Evolutionary conservation across 2,797 vertebrate species (phyloP).

Genomic region (Kryptopterus vitreolus): DNA sequence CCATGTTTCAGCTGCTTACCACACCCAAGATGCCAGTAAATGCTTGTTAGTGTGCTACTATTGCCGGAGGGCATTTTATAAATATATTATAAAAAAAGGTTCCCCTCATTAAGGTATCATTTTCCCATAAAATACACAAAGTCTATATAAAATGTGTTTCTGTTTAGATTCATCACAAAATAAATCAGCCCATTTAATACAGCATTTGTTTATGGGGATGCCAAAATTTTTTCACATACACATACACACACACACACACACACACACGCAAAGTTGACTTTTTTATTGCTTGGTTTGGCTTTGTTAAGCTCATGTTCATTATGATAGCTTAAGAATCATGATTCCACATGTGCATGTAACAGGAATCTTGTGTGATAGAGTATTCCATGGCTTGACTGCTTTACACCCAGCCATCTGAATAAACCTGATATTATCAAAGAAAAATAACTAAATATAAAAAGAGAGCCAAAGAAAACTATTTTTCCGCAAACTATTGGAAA

Average conservation of each 20-base stretch:
- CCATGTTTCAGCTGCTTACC: neutral
- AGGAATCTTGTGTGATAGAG: neutral
- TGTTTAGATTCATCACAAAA: neutral
- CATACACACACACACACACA: conserved; percentile 12
- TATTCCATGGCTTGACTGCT: neutral
- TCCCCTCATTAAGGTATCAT: neutral
- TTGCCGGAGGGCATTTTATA: neutral
- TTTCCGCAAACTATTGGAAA: neutral
- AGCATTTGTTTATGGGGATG: neutral
- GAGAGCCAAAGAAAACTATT: neutral
- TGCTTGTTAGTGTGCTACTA: neutral
- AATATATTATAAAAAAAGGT: neutral
- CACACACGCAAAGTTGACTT: neutral
- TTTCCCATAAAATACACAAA: neutral
- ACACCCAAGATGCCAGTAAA: conserved; percentile 18
- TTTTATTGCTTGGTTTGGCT: no score
- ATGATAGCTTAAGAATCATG: neutral
- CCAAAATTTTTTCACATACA: neutral
- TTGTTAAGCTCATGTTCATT: neutral
- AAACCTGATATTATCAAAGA: neutral
- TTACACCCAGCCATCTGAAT: neutral
- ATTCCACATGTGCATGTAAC: neutral
- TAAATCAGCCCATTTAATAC: conserved; percentile 7
- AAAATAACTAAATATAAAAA: neutral
- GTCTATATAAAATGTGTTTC: neutral